Evolutionary conservation across 2,888 invertebrate species (phyloP).

Genomic region (Choristoneura rosaceana): DNA sequence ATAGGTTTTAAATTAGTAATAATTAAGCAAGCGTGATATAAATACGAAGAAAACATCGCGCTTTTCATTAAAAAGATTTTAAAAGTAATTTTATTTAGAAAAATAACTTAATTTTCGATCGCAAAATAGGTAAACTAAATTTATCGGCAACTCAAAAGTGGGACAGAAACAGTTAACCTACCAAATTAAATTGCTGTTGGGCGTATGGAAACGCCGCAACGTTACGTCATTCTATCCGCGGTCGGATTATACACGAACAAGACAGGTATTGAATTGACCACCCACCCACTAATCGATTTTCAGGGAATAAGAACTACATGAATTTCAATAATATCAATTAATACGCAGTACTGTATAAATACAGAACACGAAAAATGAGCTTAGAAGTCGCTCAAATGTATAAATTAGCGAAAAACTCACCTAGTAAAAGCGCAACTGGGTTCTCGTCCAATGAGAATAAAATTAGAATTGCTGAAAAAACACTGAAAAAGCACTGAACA

Average conservation of each 20-base stretch:
- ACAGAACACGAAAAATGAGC: conserved; percentile 14
- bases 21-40: not conserved
- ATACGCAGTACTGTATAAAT: conserved; percentile 50
- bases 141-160: conserved; percentile 57
- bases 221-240: conserved; percentile 70
- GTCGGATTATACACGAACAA: conserved; percentile 72
- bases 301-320: conserved; percentile 62
- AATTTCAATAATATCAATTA: conserved; percentile 53
- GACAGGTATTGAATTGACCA: conserved; percentile 58
- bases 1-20: conserved; percentile 4
- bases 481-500: conserved; percentile 76
- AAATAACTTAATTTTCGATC: conserved; percentile 46
- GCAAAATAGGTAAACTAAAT: conserved; percentile 46
- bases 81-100: conserved; percentile 61
- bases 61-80: conserved; percentile 8
- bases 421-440: conserved; percentile 71
- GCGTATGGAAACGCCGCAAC: conserved; percentile 60
- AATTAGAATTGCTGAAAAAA: conserved; percentile 80
- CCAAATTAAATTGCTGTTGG: conserved; percentile 59
- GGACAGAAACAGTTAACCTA: conserved; percentile 64
- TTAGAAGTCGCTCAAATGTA: conserved; percentile 34
- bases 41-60: conserved; percentile 6
- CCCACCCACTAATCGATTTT: conserved; percentile 86
- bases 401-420: conserved; percentile 73
- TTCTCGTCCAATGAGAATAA: conserved; percentile 75